phyloP scores from a whole-genome alignment of 92 coral and sea anemone species.

The Epizoanthus illoricatus region DNA sequence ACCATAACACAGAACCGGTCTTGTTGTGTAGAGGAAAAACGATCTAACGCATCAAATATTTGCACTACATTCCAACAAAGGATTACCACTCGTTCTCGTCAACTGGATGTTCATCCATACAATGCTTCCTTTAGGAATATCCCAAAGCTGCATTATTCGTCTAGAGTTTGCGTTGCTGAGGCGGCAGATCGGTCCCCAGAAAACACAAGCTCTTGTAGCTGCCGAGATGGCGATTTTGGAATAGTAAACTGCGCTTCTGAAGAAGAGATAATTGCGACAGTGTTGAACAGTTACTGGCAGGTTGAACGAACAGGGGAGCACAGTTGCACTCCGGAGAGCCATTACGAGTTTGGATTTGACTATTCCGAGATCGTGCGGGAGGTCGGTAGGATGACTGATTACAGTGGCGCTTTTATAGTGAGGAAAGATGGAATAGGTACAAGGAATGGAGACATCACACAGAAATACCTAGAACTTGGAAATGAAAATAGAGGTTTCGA shows the following conservation, averaged over 20 bases:
- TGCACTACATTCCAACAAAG: neutral
- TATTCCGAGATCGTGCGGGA: conserved; percentile 17
- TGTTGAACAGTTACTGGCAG: conserved; percentile 32
- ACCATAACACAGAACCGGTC: neutral
- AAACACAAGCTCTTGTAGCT: neutral
- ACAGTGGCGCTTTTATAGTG: neutral
- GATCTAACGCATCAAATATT: neutral
- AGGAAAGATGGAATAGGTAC: neutral
- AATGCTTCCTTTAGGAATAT: neutral
- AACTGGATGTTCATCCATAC: neutral
- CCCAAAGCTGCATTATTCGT: neutral
- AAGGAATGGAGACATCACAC: neutral
- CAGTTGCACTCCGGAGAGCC: neutral
- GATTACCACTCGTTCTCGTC: neutral
- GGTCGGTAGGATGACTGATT: neutral
- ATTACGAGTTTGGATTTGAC: conserved; percentile 13
- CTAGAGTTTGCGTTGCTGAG: neutral
- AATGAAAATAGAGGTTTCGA: neutral
- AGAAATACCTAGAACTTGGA: neutral
- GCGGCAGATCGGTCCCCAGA: neutral
- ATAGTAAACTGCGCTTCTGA: neutral
- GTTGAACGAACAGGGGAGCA: conserved; percentile 20
- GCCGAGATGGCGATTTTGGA: neutral
- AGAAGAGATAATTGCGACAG: conserved; percentile 18
- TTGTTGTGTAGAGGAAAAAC: neutral